A percentile compares a stretch with the other conserved stretches of the same genome.
Conservation (phyloP, 1,140 invertebrate species). For the Micrasema longulum region DNA sequence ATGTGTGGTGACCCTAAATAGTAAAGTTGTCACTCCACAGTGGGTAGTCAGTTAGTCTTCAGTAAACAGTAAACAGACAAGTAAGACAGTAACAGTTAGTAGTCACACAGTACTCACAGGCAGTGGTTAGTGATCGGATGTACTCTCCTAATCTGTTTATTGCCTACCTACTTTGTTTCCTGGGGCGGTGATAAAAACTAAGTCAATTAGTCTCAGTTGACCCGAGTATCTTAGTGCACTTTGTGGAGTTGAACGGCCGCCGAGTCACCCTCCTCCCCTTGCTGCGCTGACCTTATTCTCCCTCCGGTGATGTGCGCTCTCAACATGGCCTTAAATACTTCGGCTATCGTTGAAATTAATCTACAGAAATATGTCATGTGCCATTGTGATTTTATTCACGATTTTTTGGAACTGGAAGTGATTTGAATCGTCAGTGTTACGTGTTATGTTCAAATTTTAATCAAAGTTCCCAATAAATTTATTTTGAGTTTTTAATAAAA, state of each 20-base stretch:
- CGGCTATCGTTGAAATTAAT: constrained; percentile 23
- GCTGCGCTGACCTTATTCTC: constrained; percentile 41
- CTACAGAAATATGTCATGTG: constrained; percentile 15
- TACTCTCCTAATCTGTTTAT: constrained; percentile 28
- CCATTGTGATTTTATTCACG: constrained; percentile 38
- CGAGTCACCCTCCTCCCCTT: background rate
- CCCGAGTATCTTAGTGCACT: constrained; percentile 17
- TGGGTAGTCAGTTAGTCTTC: no score
- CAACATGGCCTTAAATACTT: constrained; percentile 26
- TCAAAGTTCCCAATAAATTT: background rate
- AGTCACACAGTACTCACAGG: no score
- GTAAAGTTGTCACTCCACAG: no score
- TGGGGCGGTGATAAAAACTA: constrained; percentile 35
- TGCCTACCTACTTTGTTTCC: constrained; percentile 6
- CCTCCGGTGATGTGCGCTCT: constrained; percentile 12
- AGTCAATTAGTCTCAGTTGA: constrained; percentile 51
- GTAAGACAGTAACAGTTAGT: no score
- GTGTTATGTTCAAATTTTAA: background rate
- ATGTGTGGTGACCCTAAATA: no score
- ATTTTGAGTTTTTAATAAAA: background rate
- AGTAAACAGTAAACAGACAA: no score
- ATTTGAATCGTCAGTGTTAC: constrained; percentile 14
- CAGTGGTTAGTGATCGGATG: background rate
- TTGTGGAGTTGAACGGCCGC: constrained; percentile 44
- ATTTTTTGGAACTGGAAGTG: constrained; percentile 38